Evolutionary conservation across 2,888 invertebrate genomes (phyloP).

Genomic region (Fabriciana adippe): DNA sequence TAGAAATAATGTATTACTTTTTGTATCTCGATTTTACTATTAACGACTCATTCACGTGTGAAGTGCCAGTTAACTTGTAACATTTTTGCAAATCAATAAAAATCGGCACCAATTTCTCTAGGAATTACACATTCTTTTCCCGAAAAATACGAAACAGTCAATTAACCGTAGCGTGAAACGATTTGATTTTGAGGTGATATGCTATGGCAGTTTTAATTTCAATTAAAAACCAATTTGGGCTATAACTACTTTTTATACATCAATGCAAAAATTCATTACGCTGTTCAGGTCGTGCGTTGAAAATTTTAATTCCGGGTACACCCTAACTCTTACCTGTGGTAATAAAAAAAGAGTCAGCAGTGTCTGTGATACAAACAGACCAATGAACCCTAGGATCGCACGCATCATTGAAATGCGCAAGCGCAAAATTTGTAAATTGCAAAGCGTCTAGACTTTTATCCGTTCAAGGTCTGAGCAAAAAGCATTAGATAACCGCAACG

Average conservation of each 20-base stretch:
- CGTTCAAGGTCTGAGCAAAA: constrained; percentile 66
- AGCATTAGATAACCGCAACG: constrained; percentile 55
- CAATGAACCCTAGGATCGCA: constrained; percentile 71
- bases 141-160: constrained; percentile 48
- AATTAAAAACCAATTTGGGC: constrained; percentile 59
- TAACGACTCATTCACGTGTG: constrained; percentile 39
- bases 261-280: constrained; percentile 68
- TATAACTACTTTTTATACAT: constrained; percentile 66
- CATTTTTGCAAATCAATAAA: constrained; percentile 41
- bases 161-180: constrained; percentile 60
- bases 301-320: constrained; percentile 69
- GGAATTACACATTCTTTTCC: constrained; percentile 44
- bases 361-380: constrained; percentile 59
- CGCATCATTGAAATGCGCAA: constrained; percentile 74
- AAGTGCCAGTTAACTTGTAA: constrained; percentile 36
- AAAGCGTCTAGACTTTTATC: constrained; percentile 73
- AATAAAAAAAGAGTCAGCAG: constrained; percentile 54
- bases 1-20: constrained; percentile 29
- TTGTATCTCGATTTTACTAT: constrained; percentile 29
- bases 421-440: constrained; percentile 75
- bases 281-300: constrained; percentile 66
- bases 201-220: constrained; percentile 49
- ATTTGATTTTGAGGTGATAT: constrained; percentile 52
- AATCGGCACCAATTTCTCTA: constrained; percentile 44
- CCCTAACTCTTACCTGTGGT: constrained; percentile 53